Conservation (phyloP, 2,888 invertebrate genomes). For the Rhagonycha lutea region DNA sequence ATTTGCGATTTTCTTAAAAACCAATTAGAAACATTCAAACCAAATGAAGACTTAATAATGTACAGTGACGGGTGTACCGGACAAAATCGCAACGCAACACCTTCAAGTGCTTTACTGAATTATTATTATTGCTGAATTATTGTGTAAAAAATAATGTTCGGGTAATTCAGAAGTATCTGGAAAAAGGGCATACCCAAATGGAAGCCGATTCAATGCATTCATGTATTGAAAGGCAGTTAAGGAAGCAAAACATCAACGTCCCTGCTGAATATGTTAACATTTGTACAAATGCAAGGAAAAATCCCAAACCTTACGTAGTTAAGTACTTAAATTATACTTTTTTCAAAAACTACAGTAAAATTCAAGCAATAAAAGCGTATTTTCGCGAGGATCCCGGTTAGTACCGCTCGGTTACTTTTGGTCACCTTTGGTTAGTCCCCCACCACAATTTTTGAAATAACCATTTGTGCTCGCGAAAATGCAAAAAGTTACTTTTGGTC, state of each 20-base stretch:
- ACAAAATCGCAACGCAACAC: background rate
- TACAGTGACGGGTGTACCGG: conserved; percentile 1
- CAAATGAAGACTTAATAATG: background rate
- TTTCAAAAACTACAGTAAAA: background rate
- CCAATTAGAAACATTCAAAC: background rate
- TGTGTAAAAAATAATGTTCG: background rate
- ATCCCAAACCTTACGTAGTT: background rate
- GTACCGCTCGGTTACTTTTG: too few species aligned
- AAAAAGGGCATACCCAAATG: background rate
- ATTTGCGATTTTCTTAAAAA: background rate
- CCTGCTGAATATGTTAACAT: background rate
- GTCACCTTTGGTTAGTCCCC: too few species aligned
- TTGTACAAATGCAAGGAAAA: background rate
- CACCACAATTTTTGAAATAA: too few species aligned
- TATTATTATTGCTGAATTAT: background rate
- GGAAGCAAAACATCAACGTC: background rate
- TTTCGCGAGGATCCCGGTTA: too few species aligned
- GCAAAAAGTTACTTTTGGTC: too few species aligned
- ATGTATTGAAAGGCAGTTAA: background rate
- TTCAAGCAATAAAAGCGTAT: too few species aligned
- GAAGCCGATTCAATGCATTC: background rate
- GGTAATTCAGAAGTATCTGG: conserved; percentile 2
- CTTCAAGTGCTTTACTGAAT: background rate
- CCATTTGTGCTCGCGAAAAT: too few species aligned
- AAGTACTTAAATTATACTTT: background rate